Percentiles rank a stretch among this genome's conserved stretches.
Evolutionary conservation across 2,888 invertebrate species (phyloP).

Genomic region (Dryadula phaetusa): DNA sequence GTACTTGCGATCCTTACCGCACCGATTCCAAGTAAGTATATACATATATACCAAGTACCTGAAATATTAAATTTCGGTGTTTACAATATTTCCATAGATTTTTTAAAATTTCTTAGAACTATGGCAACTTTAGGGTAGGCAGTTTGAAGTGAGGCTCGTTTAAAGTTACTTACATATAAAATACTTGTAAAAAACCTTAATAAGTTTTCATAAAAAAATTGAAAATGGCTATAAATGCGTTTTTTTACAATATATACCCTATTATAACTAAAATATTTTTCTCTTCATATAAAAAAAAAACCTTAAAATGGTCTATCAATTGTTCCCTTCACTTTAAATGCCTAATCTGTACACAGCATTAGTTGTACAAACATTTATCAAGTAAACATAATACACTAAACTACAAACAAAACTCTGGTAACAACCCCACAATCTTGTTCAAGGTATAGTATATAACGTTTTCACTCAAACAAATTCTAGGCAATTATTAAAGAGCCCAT

Average conservation of each 20-base stretch:
- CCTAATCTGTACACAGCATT: background rate
- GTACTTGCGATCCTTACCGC: background rate
- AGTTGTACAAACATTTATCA: background rate
- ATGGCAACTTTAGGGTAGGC: too few relatives aligned
- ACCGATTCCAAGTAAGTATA: background rate
- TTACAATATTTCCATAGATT: too few relatives aligned
- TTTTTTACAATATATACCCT: too few relatives aligned
- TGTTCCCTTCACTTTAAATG: background rate
- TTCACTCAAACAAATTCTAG: constrained; percentile 20
- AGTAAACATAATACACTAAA: background rate
- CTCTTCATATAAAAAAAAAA: background rate
- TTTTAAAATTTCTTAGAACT: too few relatives aligned
- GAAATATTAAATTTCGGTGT: too few relatives aligned
- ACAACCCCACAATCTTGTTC: background rate
- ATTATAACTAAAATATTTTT: background rate
- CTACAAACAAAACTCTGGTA: background rate
- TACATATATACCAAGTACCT: background rate
- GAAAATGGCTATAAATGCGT: too few relatives aligned
- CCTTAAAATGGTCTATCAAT: background rate
- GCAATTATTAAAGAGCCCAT: constrained; percentile 28
- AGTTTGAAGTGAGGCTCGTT: too few relatives aligned
- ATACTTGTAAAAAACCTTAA: too few relatives aligned
- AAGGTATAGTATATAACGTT: constrained; percentile 6
- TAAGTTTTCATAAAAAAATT: too few relatives aligned
- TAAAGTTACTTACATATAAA: too few relatives aligned